Conservation (phyloP, 2,797 vertebrate species). For the Takifugu rubripes region DNA sequence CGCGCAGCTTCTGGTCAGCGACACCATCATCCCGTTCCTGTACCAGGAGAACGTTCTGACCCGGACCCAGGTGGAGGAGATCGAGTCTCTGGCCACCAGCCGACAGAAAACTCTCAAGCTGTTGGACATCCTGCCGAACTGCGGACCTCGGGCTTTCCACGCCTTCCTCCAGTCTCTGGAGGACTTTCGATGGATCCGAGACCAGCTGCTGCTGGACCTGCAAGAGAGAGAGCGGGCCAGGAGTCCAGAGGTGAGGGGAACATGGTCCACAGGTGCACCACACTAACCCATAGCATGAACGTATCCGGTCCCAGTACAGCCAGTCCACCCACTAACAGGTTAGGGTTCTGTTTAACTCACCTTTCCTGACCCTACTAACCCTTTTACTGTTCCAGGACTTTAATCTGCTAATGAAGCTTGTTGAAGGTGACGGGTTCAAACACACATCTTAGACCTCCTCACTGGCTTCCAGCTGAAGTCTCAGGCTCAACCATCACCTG, state of each 20-base stretch:
- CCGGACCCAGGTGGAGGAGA: conserved; percentile 79
- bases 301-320: no score
- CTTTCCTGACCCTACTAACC: no score
- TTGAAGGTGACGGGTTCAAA: no score
- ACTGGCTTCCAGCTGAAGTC: no score
- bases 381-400: no score
- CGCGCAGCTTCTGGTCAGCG: conserved; percentile 82
- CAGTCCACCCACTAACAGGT: no score
- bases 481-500: no score
- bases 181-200: conserved; percentile 86
- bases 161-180: conserved; percentile 81
- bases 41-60: conserved; percentile 88
- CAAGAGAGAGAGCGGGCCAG: conserved; percentile 34
- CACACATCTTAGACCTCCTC: no score
- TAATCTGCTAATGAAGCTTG: no score
- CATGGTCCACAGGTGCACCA: not conserved
- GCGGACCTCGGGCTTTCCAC: conserved; percentile 85
- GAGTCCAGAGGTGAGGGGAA: conserved; percentile 29
- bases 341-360: no score
- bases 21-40: conserved; percentile 84
- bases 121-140: conserved; percentile 83
- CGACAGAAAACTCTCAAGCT: conserved; percentile 77
- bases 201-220: conserved; percentile 71
- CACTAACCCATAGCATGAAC: no score
- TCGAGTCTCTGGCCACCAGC: conserved; percentile 79